Evolutionary conservation across 2,113 vertebrate genomes (phyloP).

Genomic region (Corynorhinus townsendii): DNA sequence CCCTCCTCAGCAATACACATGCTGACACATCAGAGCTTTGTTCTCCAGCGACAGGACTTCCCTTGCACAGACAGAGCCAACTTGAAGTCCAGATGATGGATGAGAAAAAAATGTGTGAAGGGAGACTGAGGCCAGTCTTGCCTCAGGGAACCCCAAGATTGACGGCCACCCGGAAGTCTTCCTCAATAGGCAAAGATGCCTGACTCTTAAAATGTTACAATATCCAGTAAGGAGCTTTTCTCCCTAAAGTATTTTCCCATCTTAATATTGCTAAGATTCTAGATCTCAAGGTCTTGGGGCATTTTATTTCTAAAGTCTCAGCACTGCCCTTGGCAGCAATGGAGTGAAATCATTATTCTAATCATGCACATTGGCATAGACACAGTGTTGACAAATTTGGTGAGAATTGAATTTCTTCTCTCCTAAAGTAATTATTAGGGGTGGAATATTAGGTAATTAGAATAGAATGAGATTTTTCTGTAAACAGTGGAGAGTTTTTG

Average conservation of each 20-base stretch:
- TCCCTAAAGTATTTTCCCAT: background rate
- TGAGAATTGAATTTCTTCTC: background rate
- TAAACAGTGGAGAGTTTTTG: background rate
- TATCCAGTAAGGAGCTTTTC: background rate
- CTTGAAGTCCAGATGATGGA: background rate
- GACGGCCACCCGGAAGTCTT: background rate
- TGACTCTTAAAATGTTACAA: background rate
- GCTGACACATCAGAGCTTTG: background rate
- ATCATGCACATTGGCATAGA: background rate
- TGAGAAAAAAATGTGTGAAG: background rate
- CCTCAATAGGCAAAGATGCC: background rate
- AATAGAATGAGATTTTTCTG: background rate
- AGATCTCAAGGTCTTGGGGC: background rate
- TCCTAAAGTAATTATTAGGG: constrained; percentile 22
- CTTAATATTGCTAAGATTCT: background rate
- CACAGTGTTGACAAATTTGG: background rate
- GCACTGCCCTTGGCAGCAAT: background rate
- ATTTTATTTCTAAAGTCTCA: background rate
- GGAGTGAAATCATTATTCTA: background rate
- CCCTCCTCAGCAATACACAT: background rate
- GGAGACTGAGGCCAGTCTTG: background rate
- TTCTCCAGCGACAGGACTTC: background rate
- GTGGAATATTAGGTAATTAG: background rate
- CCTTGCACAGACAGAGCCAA: background rate
- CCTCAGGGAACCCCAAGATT: background rate